Percentiles rank a stretch among this genome's conserved stretches.
Conservation (phyloP, 2,797 vertebrate genomes). For the Chaetophractus vellerosus region DNA sequence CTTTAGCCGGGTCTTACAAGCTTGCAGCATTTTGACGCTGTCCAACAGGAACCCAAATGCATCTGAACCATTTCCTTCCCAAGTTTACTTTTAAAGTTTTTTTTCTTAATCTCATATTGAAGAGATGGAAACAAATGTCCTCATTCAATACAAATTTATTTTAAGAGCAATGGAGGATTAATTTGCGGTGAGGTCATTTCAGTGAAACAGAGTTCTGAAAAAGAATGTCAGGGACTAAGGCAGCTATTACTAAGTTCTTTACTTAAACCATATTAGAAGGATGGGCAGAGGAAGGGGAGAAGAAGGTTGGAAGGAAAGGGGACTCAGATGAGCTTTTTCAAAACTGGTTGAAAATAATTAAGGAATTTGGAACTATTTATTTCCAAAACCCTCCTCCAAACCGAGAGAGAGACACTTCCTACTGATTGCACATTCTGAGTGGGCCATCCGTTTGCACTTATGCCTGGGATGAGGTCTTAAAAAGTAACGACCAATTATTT, state of each 20-base stretch:
- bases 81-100: constrained; percentile 77
- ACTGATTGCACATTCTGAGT: not conserved
- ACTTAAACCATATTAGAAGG: not conserved
- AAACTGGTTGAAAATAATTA: constrained; percentile 77
- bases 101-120: constrained; percentile 67
- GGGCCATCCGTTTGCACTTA: not conserved
- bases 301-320: not conserved
- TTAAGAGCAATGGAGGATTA: constrained; percentile 80
- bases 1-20: not conserved
- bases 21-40: constrained; percentile 1
- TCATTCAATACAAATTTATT: constrained; percentile 80
- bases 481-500: constrained; percentile 59
- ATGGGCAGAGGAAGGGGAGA: not conserved
- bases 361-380: constrained; percentile 51
- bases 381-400: not conserved
- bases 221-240: constrained; percentile 58
- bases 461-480: constrained; percentile 53
- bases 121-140: constrained; percentile 78
- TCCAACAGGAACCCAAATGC: constrained; percentile 44
- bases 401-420: not conserved
- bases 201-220: constrained; percentile 73
- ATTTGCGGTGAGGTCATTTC: constrained; percentile 82
- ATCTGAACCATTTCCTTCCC: constrained; percentile 81
- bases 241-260: constrained; percentile 39
- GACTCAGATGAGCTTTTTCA: constrained; percentile 74